Evolutionary conservation across 2,888 invertebrate genomes (phyloP).

Genomic region (Azorinus chamasolen): DNA sequence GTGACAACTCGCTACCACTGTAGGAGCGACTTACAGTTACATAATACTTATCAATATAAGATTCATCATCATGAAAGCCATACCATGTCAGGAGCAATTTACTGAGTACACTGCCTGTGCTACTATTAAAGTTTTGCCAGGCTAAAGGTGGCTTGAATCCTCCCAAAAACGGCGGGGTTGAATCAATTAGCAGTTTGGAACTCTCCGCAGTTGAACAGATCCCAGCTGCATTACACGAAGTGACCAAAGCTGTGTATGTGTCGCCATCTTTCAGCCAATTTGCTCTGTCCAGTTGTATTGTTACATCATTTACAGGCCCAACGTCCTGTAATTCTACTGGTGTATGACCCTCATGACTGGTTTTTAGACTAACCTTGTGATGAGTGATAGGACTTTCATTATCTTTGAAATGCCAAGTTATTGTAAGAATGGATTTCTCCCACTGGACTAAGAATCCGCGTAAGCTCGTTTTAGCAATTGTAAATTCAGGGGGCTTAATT

Average conservation of each 20-base stretch:
- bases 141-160: slow-evolving; percentile 59
- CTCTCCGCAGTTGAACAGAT: slow-evolving; percentile 58
- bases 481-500: slow-evolving; percentile 13
- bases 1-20: slow-evolving; percentile 54
- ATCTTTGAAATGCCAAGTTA: slow-evolving; percentile 55
- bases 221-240: slow-evolving; percentile 64
- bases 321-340: slow-evolving; percentile 46
- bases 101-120: neutral
- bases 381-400: slow-evolving; percentile 52
- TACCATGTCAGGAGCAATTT: slow-evolving; percentile 59
- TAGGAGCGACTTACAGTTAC: slow-evolving; percentile 48
- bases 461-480: neutral
- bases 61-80: slow-evolving; percentile 67
- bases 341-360: slow-evolving; percentile 59
- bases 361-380: slow-evolving; percentile 46
- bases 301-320: slow-evolving; percentile 37
- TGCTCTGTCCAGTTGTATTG: slow-evolving; percentile 35
- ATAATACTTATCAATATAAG: slow-evolving; percentile 53
- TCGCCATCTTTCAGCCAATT: slow-evolving; percentile 59
- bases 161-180: slow-evolving; percentile 70
- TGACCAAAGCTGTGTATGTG: slow-evolving; percentile 51
- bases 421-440: slow-evolving; percentile 57
- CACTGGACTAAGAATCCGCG: slow-evolving; percentile 22
- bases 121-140: slow-evolving; percentile 34
- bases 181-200: slow-evolving; percentile 62